A percentile compares a stretch with the other conserved stretches of the same genome.
Evolutionary conservation across 2,888 invertebrate species (phyloP).

Genomic region (Chymomyza procnemis): DNA sequence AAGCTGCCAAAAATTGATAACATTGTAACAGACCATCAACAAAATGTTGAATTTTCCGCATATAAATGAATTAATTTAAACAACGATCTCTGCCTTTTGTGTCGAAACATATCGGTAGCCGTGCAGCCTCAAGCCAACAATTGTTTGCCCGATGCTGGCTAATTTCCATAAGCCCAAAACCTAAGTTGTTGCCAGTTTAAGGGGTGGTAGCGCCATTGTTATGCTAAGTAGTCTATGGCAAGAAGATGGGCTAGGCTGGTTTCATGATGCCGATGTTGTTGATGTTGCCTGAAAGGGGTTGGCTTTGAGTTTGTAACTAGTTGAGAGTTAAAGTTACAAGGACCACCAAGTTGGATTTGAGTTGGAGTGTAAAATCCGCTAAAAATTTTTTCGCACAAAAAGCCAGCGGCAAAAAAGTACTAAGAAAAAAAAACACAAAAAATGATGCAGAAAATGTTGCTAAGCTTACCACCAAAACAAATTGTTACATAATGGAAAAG

Average conservation of each 20-base stretch:
- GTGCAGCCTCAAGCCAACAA: conserved; percentile 29
- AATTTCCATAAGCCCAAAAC: conserved; percentile 66
- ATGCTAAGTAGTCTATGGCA: conserved; percentile 54
- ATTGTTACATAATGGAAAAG: conserved; percentile 64
- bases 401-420: conserved; percentile 41
- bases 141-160: conserved; percentile 53
- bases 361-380: conserved; percentile 33
- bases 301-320: background rate
- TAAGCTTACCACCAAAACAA: conserved; percentile 71
- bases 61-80: conserved; percentile 76
- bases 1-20: conserved; percentile 60
- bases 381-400: conserved; percentile 27
- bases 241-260: conserved; percentile 10
- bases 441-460: conserved; percentile 14
- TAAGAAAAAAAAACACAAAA: conserved; percentile 6
- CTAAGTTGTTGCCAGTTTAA: background rate
- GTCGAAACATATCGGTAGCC: conserved; percentile 22
- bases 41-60: conserved; percentile 66
- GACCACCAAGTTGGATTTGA: conserved; percentile 56
- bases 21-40: conserved; percentile 64
- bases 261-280: conserved; percentile 1
- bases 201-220: conserved; percentile 71
- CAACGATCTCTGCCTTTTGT: conserved; percentile 31
- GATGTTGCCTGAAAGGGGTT: background rate
- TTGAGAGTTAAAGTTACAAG: background rate